Base-by-base conservation (phyloP, 2,888 invertebrate genomes). In the Dynastes hyllus region DNA sequence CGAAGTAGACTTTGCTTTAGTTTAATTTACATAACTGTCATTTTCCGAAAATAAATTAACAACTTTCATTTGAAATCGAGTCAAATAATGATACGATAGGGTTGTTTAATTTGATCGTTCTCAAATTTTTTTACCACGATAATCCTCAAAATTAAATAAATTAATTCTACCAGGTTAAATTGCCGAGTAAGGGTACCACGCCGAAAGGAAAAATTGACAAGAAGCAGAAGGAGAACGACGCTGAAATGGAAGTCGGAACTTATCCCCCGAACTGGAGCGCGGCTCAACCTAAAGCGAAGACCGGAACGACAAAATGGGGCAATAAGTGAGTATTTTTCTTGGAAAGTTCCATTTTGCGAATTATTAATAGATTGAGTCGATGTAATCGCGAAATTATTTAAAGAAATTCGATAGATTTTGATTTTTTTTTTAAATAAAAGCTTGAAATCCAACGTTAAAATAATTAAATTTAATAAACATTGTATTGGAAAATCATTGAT, bases 221-320 rank as follows among this genome's bases (percentile, higher is more conserved):
- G 70, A 85, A 80, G 69, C 51, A 76, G 32, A 85, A 86, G 50
- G 81, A 84, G 76, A 83, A 81, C 4, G 81, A 79, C n/a, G 80
- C 82, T 5, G 86, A 87, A 16, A 82, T 88, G 84, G 87, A 88
- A 81, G 87, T 88, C 81, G 89, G 88, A 27, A 87, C 87, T 84
- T 83, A 88, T 58, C 88, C 88, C 11, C 88, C 88, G 11, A 86
- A 85, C 76, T 88, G 87, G 87, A 82, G 13, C 22, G 40, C 77
- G 1, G 22, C 76, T n/a, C 61, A 82, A 22, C 79, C 83, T 13
- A 78, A 83, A 16, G 29, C 80, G 8, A 81, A 75, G 50, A 81
- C 82, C 55, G 77, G 78, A 58, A 67, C 78, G 22, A 40, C 80
- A 1, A 83, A 81, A 79, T 78, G 81, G 79, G 81, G 78, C 77